phyloP scores from a whole-genome alignment of 2,888 invertebrate genomes.

The Phania funesta region DNA sequence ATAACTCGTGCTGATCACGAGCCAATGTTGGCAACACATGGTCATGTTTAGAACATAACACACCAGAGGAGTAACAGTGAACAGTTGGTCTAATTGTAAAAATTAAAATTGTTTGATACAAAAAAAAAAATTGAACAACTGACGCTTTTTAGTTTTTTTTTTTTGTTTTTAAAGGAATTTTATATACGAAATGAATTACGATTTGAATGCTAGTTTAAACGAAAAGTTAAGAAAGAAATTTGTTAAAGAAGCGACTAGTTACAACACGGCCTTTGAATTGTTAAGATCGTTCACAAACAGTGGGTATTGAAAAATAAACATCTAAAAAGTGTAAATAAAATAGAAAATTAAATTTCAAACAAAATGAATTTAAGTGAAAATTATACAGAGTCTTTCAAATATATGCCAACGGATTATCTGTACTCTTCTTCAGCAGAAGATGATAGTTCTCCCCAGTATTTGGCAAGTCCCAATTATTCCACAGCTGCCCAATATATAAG shows the following conservation, averaged over 20 bases:
- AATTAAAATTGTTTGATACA: not conserved
- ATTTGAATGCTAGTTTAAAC: slow-evolving; percentile 45
- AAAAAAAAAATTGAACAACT: slow-evolving; percentile 47
- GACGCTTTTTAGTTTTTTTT: slow-evolving; percentile 56
- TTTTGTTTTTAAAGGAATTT: slow-evolving; percentile 16
- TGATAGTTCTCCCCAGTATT: slow-evolving; percentile 75
- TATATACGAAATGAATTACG: slow-evolving; percentile 25
- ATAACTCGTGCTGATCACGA: slow-evolving; percentile 54
- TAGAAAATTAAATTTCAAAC: not conserved
- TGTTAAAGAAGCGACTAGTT: slow-evolving; percentile 51
- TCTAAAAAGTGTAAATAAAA: not conserved
- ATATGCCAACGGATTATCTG: slow-evolving; percentile 68
- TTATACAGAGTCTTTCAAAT: slow-evolving; percentile 51
- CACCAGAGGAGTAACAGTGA: slow-evolving; percentile 6
- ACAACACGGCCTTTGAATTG: slow-evolving; percentile 48
- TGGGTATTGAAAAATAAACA: not conserved
- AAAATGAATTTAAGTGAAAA: slow-evolving; percentile 63
- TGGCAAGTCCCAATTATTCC: slow-evolving; percentile 74
- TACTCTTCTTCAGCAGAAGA: slow-evolving; percentile 76
- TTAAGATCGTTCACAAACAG: slow-evolving; percentile 47
- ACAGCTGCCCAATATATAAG: not conserved
- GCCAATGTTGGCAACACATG: slow-evolving; percentile 59
- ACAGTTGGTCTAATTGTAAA: slow-evolving; percentile 66
- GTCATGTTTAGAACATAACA: slow-evolving; percentile 34
- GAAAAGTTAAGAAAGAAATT: slow-evolving; percentile 56